phyloP scores from a whole-genome alignment of 2,797 vertebrate genomes.

The Ibycter americanus region DNA sequence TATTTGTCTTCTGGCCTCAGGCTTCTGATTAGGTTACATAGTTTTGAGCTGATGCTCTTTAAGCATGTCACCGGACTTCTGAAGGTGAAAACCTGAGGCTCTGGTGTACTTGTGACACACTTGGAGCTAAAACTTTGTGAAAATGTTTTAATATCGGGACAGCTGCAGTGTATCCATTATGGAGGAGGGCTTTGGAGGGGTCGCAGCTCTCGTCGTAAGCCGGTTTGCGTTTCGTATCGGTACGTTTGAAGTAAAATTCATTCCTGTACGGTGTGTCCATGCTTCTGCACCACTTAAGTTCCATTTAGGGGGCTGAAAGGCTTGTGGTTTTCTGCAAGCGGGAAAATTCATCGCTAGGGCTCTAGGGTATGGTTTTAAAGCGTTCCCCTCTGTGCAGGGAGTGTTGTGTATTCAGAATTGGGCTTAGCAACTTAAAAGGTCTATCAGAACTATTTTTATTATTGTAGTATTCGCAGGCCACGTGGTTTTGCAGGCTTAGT shows the following conservation, averaged over 20 bases:
- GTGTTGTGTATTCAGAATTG: accelerated
- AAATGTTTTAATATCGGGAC: not conserved
- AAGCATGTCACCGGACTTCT: not conserved
- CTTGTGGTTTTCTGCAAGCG: not conserved
- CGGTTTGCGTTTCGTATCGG: not conserved
- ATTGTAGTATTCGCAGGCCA: not conserved
- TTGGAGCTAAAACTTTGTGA: not conserved
- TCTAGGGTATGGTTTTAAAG: not conserved
- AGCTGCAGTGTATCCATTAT: not conserved
- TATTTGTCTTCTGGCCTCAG: not conserved
- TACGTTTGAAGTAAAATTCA: not conserved
- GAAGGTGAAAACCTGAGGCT: not conserved
- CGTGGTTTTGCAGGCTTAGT: not conserved
- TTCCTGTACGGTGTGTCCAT: not conserved
- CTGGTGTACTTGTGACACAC: not conserved
- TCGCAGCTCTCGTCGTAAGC: not conserved
- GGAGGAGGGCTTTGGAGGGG: not conserved
- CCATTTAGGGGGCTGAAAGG: not conserved
- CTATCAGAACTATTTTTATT: not conserved
- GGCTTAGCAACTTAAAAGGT: not conserved
- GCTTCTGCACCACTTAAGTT: not conserved
- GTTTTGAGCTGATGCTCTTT: not conserved
- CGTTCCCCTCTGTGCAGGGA: not conserved
- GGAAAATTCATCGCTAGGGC: not conserved
- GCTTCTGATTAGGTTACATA: not conserved